phyloP scores from a whole-genome alignment of 2,797 vertebrate genomes.

The Galago senegalensis region DNA sequence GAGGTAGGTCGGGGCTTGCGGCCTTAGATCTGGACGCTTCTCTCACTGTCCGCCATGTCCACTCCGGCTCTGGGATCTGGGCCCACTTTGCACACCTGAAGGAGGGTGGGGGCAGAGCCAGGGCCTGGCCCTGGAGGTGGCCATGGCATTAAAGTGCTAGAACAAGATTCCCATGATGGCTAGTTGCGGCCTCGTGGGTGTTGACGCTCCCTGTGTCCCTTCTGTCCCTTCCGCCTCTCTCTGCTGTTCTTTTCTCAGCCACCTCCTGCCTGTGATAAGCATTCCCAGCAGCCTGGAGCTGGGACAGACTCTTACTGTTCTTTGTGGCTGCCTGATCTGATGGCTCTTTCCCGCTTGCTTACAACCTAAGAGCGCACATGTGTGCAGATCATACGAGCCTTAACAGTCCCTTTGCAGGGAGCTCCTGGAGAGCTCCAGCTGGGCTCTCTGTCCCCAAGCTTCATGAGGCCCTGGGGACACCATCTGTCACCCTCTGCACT shows the following conservation, averaged over 20 bases:
- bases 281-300: not conserved
- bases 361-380: too few species aligned
- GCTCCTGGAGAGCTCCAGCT: not conserved
- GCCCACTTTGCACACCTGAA: not conserved
- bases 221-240: not conserved
- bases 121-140: too few species aligned
- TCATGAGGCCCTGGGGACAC: not conserved
- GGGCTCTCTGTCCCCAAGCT: constrained; percentile 19
- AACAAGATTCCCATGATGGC: not conserved
- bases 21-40: not conserved
- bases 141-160: rapidly evolving
- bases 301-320: not conserved
- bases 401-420: not conserved
- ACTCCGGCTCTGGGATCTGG: not conserved
- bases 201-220: rapidly evolving
- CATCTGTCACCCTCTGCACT: too few species aligned
- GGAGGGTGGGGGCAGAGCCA: not conserved
- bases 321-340: rapidly evolving
- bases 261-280: not conserved
- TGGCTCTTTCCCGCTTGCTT: not conserved
- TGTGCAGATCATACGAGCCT: not conserved
- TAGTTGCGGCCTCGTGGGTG: not conserved
- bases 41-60: not conserved
- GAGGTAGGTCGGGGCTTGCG: not conserved
- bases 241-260: rapidly evolving